Percentiles rank a stretch among this genome's conserved stretches.
Evolutionary conservation across 2,888 invertebrate species (phyloP).

Genomic region (Drosophila koepferae): DNA sequence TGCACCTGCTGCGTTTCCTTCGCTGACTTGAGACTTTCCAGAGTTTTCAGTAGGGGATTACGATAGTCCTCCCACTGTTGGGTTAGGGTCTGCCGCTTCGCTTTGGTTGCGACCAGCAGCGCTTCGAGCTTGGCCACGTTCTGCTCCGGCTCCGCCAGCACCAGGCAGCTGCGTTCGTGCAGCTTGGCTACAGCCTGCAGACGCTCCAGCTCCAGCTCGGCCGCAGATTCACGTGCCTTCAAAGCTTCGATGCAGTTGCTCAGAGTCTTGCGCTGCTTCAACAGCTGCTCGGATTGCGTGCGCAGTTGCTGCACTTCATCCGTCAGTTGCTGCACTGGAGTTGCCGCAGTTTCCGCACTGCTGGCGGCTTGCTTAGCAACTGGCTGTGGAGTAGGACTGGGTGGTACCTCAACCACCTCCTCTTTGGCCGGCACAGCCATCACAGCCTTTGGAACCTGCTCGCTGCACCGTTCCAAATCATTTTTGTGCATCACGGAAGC

Average conservation of each 20-base stretch:
- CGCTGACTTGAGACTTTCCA: slow-evolving; percentile 73
- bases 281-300: slow-evolving; percentile 54
- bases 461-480: slow-evolving; percentile 67
- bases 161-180: slow-evolving; percentile 87
- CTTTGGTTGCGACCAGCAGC: slow-evolving; percentile 87
- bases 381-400: background rate
- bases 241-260: slow-evolving; percentile 47
- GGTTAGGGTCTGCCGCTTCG: slow-evolving; percentile 88
- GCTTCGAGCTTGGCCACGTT: slow-evolving; percentile 87
- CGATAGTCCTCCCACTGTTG: slow-evolving; percentile 91
- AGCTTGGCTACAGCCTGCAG: slow-evolving; percentile 86
- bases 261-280: slow-evolving; percentile 58
- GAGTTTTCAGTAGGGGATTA: slow-evolving; percentile 87
- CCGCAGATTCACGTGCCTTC: slow-evolving; percentile 58
- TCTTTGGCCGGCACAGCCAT: slow-evolving; percentile 5
- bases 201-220: slow-evolving; percentile 69
- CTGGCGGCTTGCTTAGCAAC: background rate
- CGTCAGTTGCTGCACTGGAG: slow-evolving; percentile 56
- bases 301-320: slow-evolving; percentile 69
- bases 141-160: slow-evolving; percentile 88
- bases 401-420: slow-evolving; percentile 14
- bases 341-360: slow-evolving; percentile 9
- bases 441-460: slow-evolving; percentile 33
- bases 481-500: slow-evolving; percentile 82
- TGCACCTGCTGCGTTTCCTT: slow-evolving; percentile 80